Percentiles rank a stretch among this genome's conserved stretches.
Evolutionary conservation across 1,140 invertebrate genomes (phyloP).

Genomic region (Luehdorfia chinensis): DNA sequence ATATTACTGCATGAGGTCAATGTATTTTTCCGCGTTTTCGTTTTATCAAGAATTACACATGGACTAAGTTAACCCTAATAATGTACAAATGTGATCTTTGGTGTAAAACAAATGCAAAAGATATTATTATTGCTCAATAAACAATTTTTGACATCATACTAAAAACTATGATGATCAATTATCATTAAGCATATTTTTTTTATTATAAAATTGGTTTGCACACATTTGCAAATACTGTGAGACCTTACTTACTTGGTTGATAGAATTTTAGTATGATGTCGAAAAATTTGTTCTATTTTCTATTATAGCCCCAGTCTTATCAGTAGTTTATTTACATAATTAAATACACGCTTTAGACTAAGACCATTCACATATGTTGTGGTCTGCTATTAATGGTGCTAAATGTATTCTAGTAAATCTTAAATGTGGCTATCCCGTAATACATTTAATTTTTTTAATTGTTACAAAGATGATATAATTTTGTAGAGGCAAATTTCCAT

Average conservation of each 20-base stretch:
- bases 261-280: no score
- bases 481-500: neutral
- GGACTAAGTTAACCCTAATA: conserved; percentile 9
- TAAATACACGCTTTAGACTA: neutral
- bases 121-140: conserved; percentile 6
- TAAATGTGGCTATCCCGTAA: neutral
- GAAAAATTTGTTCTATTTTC: no score
- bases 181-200: neutral
- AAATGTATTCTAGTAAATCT: conserved; percentile 2
- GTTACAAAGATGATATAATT: no score
- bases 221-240: no score
- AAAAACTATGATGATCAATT: neutral
- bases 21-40: conserved; percentile 17
- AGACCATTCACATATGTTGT: conserved; percentile 2
- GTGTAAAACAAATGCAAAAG: conserved; percentile 8
- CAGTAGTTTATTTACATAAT: conserved; percentile 15
- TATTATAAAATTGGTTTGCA: no score
- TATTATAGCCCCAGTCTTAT: conserved; percentile 9
- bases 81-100: conserved; percentile 15
- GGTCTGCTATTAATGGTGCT: conserved; percentile 3
- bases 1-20: no score
- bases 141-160: conserved; percentile 12
- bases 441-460: no score
- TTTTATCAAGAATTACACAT: conserved; percentile 10
- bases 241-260: no score